phyloP scores from a whole-genome alignment of 2,888 invertebrate genomes.

The Nymphalis urticae region DNA sequence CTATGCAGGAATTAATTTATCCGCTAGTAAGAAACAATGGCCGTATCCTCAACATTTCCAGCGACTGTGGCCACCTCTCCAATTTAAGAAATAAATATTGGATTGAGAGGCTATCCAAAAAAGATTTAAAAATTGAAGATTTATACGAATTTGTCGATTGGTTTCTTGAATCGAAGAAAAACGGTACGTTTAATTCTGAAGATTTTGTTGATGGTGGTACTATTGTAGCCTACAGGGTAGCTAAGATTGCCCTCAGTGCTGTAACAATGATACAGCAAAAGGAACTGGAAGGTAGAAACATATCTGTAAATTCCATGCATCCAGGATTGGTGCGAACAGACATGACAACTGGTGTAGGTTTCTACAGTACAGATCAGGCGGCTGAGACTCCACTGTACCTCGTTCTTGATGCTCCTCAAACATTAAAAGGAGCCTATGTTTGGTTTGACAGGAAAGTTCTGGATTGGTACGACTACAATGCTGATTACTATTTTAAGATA shows the following conservation, averaged over 20 bases:
- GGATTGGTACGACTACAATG: slow-evolving; percentile 62
- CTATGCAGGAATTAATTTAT: slow-evolving; percentile 84
- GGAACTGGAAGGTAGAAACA: slow-evolving; percentile 79
- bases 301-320: slow-evolving; percentile 83
- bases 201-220: slow-evolving; percentile 69
- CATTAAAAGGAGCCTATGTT: slow-evolving; percentile 79
- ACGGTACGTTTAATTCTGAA: slow-evolving; percentile 53
- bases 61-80: slow-evolving; percentile 83
- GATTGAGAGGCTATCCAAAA: slow-evolving; percentile 55
- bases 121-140: slow-evolving; percentile 53
- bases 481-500: slow-evolving; percentile 20
- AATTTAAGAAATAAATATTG: slow-evolving; percentile 76
- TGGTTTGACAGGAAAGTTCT: slow-evolving; percentile 74
- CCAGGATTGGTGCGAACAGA: slow-evolving; percentile 90
- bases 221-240: slow-evolving; percentile 83
- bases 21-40: slow-evolving; percentile 85
- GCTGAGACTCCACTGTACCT: slow-evolving; percentile 77
- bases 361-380: slow-evolving; percentile 76
- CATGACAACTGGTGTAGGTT: slow-evolving; percentile 85
- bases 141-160: slow-evolving; percentile 81
- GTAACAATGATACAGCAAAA: slow-evolving; percentile 85
- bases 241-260: slow-evolving; percentile 87
- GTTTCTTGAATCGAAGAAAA: slow-evolving; percentile 77
- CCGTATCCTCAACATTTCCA: slow-evolving; percentile 88
- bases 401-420: slow-evolving; percentile 73